phyloP scores from a whole-genome alignment of 1,140 invertebrate genomes.

The Drosophila littoralis region DNA sequence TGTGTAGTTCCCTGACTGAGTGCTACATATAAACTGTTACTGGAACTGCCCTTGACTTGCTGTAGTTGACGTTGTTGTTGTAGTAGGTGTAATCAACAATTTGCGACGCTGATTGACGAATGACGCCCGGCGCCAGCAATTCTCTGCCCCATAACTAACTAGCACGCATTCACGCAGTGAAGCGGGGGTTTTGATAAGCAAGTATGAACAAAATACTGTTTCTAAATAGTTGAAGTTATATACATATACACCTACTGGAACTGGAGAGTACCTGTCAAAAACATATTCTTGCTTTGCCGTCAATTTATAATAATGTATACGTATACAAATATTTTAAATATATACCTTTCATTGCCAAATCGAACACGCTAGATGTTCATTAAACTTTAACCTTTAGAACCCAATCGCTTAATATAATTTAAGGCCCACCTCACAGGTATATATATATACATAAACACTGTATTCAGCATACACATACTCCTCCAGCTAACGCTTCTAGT shows the following conservation, averaged over 20 bases:
- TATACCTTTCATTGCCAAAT: constrained; percentile 18
- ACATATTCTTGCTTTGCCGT: constrained; percentile 15
- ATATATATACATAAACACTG: constrained; percentile 28
- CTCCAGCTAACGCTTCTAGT: constrained; percentile 7
- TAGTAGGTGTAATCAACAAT: constrained; percentile 79
- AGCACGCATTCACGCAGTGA: constrained; percentile 40
- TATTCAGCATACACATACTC: background rate
- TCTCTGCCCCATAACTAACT: constrained; percentile 1
- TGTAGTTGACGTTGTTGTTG: constrained; percentile 19
- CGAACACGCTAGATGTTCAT: constrained; percentile 69
- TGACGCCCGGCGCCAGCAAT: constrained; percentile 32
- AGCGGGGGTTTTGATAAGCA: too few relatives aligned
- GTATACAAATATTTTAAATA: constrained; percentile 17
- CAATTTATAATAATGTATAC: constrained; percentile 4
- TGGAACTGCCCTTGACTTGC: constrained; percentile 76
- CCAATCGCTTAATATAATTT: constrained; percentile 32
- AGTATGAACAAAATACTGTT: constrained; percentile 25
- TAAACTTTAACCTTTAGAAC: constrained; percentile 74
- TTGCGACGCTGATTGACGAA: constrained; percentile 81
- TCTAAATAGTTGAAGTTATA: background rate
- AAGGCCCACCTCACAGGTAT: constrained; percentile 41
- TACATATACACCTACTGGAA: background rate
- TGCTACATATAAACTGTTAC: constrained; percentile 65
- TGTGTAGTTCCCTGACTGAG: constrained; percentile 1
- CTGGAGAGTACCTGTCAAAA: constrained; percentile 7